Base-by-base conservation (phyloP, 1,140 invertebrate genomes). In the Zaprionus vittiger region DNA sequence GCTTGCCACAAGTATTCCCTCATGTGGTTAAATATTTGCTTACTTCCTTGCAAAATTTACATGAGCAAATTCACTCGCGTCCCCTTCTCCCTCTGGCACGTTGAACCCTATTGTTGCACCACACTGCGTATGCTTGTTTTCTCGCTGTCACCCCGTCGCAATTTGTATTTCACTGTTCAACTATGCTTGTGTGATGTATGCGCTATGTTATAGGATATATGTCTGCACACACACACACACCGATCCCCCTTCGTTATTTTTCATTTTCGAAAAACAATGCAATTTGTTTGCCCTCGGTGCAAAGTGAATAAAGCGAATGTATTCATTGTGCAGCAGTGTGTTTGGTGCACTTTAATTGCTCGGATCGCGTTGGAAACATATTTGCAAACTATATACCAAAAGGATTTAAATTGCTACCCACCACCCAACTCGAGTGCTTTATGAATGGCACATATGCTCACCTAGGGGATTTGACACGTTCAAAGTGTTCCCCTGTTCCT, bases 1-100 rank as follows among this genome's bases (percentile, higher is more conserved):
- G 49, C 26, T 38, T 47, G 24, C 57, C 56, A 70, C 59, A 75
- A 61, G 63, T 55, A 55, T 62, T 57, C 49, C 52, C 49, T 17
- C 52, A 34, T 44, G 2, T 83, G 55, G 61, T 79, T 76, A 77
- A 73, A 70, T 72, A 74, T 84, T 83, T 74, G 75, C 73, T 84
- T 66, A 62, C 75, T 67, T 72, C 63, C 49, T 31, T 67, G 57
- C 31, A 56, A 41, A 74, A 77, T 83, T 80, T 86, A 61, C 75
- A 81, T 85, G 61, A 59, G 47, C 2, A 24, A 71, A 64, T 31
- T 37, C 54, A 14, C 41, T 47, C 4, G 5, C 44, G 54, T 15
- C 37, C 59, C 54, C n/a, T 24, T 47, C 44, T 14, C 31, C 6
- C 34, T 1, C n/a, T 2, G 7, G 9, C n/a, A 17, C n/a, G 41